Base-by-base conservation (phyloP, 2,888 invertebrate species). In the Habrosyne pyritoides region DNA sequence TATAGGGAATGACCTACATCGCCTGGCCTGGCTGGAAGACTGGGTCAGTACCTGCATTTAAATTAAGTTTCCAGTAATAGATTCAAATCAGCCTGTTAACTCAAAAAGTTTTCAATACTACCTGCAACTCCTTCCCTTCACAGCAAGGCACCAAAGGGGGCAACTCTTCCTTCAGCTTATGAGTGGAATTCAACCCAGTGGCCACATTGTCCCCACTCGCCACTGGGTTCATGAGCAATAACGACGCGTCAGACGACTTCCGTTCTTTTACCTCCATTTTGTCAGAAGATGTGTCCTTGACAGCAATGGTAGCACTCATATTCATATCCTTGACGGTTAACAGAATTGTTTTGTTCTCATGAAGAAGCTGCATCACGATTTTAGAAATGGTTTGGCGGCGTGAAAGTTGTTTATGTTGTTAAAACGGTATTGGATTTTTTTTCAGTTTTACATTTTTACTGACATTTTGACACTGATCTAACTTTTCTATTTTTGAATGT, bases 171-270 rank as follows among this genome's bases (percentile, higher is more conserved):
- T 87, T 89, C 36, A 88, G 67, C 53, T 83, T 87, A 55, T 87
- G 91, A 1, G 81, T 67, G 1, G 86, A 86, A 60, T 78, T 84
- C n/a, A 87, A 68, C 1, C 79, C 84, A 0, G 79, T 83, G 10
- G 87, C 67, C 59, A 92, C 81, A 52, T 91, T 91, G 68, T 92
- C 91, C 2, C 92, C 92, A 55, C 92, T 92, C 0, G 91, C 91
- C 33, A 92, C 92, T 0, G 90, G 90, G 54, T 91, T 89, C 90
- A 91, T 90, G 49, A 81, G 59, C 57, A 83, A 66, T 51, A 90
- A 63, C 1, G 89, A 88, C 1, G 77, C 80, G 53, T 83, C 75
- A 0, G 91, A 91, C 2, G 89, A 88, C 58, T 71, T 72, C 60
- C 85, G 88, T 64, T 89, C 89, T 57, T 89, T 91, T 51, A 87